A percentile compares a stretch with the other conserved stretches of the same genome.
These are phyloP conservation scores for Tapirus terrestris DNA, from an alignment of 2,113 vertebrate genomes.

Conservation along the genomic window DNA sequence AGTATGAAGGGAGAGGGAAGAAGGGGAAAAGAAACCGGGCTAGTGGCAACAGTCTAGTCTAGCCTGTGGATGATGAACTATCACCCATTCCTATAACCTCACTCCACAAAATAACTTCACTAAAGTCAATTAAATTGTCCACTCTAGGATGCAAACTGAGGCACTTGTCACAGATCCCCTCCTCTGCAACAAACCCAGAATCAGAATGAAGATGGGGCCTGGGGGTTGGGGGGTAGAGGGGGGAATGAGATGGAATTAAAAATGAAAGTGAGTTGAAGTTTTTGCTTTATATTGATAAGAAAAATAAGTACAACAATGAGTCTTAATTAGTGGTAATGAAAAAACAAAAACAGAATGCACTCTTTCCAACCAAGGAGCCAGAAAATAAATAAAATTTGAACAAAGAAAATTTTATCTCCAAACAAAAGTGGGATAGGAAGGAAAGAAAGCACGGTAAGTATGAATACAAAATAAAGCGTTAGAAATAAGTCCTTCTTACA, in stretches of 20 bases:
- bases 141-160: neutral
- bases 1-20: neutral
- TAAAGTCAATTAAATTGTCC: neutral
- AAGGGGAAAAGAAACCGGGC: neutral
- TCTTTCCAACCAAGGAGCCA: neutral
- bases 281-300: neutral
- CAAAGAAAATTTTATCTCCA: neutral
- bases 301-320: neutral
- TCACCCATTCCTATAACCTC: neutral
- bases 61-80: neutral
- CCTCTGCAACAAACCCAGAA: neutral
- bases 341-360: neutral
- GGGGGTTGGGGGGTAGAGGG: fast-evolving
- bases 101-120: neutral
- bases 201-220: neutral
- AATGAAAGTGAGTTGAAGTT: neutral
- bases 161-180: neutral
- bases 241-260: neutral
- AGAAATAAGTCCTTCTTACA: neutral
- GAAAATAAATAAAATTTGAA: conserved; percentile 6
- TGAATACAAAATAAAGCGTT: neutral
- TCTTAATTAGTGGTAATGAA: neutral
- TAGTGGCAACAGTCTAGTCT: neutral
- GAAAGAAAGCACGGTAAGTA: neutral
- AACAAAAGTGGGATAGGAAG: neutral